A percentile compares a stretch with the other conserved stretches of the same genome.
Evolutionary conservation across 2,888 invertebrate species (phyloP).

Genomic region (Bombylius major): DNA sequence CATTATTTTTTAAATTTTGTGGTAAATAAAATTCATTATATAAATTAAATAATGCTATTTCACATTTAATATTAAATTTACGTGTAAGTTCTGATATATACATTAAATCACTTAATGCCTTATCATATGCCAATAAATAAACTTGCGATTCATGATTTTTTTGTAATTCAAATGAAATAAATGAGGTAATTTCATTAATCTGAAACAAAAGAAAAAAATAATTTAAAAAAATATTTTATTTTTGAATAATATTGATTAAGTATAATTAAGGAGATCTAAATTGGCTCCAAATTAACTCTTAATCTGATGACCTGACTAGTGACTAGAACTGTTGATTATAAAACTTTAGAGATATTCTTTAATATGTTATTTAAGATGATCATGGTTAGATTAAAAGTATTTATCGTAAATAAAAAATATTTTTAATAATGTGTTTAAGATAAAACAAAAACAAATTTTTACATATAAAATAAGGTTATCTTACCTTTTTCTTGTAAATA

Average conservation of each 20-base stretch:
- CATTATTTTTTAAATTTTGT: background rate
- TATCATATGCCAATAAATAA: background rate
- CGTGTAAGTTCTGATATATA: background rate
- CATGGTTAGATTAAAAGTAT: no score
- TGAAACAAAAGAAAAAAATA: background rate
- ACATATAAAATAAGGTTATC: background rate
- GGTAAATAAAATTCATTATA: background rate
- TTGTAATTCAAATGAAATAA: background rate
- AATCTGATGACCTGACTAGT: no score
- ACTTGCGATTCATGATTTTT: background rate
- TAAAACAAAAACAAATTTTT: background rate
- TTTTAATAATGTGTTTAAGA: background rate
- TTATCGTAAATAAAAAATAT: no score
- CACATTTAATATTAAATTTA: conserved; percentile 3
- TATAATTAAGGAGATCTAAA: no score
- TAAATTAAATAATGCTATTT: background rate
- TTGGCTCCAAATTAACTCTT: background rate
- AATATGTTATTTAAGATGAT: no score
- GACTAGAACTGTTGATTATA: no score
- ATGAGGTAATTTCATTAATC: background rate
- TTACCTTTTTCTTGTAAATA: background rate
- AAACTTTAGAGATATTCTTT: no score
- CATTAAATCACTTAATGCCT: background rate
- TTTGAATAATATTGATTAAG: no score
- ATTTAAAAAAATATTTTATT: background rate